A percentile compares a stretch with the other conserved stretches of the same genome.
phyloP scores from a whole-genome alignment of 2,113 vertebrate genomes.

The Neolamprologus longior region DNA sequence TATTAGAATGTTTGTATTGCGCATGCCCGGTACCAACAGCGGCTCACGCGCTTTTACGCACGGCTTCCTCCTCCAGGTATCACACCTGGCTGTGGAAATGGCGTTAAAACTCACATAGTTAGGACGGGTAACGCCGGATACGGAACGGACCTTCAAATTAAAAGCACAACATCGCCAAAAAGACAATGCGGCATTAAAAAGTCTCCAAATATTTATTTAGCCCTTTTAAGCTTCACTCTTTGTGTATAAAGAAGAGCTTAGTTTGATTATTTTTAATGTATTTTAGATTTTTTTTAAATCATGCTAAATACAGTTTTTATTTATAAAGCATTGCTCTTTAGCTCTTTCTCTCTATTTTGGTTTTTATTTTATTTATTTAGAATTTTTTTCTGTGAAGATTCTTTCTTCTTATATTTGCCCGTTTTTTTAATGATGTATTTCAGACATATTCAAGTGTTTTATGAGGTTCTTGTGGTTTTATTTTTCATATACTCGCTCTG shows the following conservation, averaged over 20 bases:
- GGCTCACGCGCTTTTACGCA: background rate
- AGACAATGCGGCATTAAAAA: background rate
- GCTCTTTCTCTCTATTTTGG: background rate
- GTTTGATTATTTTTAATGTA: background rate
- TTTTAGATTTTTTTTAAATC: accelerated
- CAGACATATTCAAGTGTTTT: background rate
- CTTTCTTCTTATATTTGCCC: background rate
- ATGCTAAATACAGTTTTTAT: background rate
- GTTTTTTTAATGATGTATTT: background rate
- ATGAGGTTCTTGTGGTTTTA: background rate
- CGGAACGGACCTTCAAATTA: background rate
- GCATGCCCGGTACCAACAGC: background rate
- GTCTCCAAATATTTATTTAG: background rate
- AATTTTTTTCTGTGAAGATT: background rate
- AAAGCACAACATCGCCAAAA: background rate
- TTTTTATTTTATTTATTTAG: background rate
- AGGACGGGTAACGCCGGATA: background rate
- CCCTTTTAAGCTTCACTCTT: background rate
- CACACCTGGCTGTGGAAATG: background rate
- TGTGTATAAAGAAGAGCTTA: background rate
- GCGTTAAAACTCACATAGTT: background rate
- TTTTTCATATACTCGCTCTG: background rate
- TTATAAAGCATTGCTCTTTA: background rate
- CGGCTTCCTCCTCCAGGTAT: background rate
- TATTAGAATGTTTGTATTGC: background rate